Evolutionary conservation across 1,140 invertebrate genomes (phyloP), one percentile per base, ranked within the genome.

Genomic region (Cheumatopsyche charites): DNA sequence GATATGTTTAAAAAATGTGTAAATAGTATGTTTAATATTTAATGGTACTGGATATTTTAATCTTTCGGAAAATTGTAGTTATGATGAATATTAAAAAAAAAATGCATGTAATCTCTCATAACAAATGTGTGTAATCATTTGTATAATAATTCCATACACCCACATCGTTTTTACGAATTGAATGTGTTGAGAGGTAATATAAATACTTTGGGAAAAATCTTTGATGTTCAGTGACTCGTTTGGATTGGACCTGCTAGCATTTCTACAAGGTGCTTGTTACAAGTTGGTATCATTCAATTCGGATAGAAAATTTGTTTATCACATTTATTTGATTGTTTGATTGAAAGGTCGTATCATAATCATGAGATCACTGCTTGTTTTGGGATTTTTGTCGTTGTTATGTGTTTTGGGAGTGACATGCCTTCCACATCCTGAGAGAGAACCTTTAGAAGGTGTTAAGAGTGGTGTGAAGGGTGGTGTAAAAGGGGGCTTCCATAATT

Each of bases 371-470:
- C 21, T 58, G 23, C 12, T 58, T 7, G 4, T 26, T 2, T 6
- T 25, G 1, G 1, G 19, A 1, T 7, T 25, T 12, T 2, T 26
- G 11, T 58, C 23, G 12, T 21, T 19, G 23, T 23, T 25, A 19
- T n/a, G n/a, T n/a, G 0, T 13, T 58, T 58, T 6, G 21, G 19
- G 9, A 4, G 13, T 12, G 1, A 12, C 21, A 11, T 12, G 55
- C 12, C 55, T 21, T 12, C 63, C 63, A 17, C 42, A 67, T 0
- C 63, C 11, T 5, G 63, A 67, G 25, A 9, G 45, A 47, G 63
- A 67, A 26, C 63, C 21, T 13, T 23, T 67, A 0, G 7, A 4
- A 9, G 63, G 63, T 12, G 43, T 67, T 17, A 67, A 67, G 45
- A 21, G 36, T 42, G 62, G 62, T 1, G 62, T 42, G 1, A 43